A percentile compares a stretch with the other conserved stretches of the same genome.
These are phyloP conservation scores for Sphaerophoria rueppellii DNA, from an alignment of 2,888 invertebrate species.

Conservation along the genomic window DNA sequence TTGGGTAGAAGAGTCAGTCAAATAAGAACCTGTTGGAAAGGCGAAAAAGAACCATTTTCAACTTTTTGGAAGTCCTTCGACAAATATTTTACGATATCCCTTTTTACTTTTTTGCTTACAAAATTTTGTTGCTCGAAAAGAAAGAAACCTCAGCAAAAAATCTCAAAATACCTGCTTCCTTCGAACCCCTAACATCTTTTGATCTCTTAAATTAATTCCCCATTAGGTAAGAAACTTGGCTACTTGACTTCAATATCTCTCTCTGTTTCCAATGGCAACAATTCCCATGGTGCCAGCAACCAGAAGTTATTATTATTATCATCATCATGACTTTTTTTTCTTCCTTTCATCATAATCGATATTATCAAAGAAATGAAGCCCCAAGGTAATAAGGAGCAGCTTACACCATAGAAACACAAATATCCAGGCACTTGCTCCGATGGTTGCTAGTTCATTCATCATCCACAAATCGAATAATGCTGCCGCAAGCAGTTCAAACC, in stretches of 20 bases:
- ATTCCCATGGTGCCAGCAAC: constrained; percentile 42
- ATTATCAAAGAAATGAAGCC: constrained; percentile 64
- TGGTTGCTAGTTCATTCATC: constrained; percentile 43
- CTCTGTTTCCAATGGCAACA: constrained; percentile 23
- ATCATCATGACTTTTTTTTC: background rate
- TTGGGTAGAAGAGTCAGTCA: too few relatives aligned
- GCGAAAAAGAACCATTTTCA: too few relatives aligned
- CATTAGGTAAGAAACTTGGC: constrained; percentile 51
- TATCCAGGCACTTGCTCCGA: background rate
- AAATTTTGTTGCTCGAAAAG: too few relatives aligned
- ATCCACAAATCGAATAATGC: constrained; percentile 47
- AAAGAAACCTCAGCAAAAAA: background rate
- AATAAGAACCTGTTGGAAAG: too few relatives aligned
- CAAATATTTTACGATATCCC: too few relatives aligned
- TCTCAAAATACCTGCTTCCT: background rate
- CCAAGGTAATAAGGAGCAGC: constrained; percentile 48
- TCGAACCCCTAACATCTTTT: constrained; percentile 45
- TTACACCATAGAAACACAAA: constrained; percentile 44
- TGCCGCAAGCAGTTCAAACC: background rate
- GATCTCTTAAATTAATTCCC: constrained; percentile 67
- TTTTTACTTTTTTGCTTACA: too few relatives aligned
- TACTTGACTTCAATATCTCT: constrained; percentile 25
- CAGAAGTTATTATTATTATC: constrained; percentile 10
- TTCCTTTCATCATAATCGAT: constrained; percentile 53
- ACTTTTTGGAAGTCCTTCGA: too few relatives aligned